Evolutionary conservation across 2,113 vertebrate species (phyloP).

Genomic region (Phasianus colchicus): DNA sequence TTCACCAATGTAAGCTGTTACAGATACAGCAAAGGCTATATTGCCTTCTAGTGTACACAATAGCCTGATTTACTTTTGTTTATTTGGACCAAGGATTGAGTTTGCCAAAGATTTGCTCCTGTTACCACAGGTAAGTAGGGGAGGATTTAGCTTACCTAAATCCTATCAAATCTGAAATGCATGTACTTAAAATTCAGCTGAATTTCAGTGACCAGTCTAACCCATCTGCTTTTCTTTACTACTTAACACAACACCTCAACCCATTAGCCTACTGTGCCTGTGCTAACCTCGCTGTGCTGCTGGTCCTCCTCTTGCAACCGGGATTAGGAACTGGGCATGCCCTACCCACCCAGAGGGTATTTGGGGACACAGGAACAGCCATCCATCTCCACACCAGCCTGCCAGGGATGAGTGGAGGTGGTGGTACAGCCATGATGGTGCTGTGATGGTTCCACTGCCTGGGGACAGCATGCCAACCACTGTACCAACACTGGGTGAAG

Average conservation of each 20-base stretch:
- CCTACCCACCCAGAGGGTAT: neutral
- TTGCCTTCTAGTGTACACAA: neutral
- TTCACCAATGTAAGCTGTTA: neutral
- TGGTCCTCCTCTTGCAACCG: neutral
- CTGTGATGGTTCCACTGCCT: fast-evolving
- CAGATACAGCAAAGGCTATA: neutral
- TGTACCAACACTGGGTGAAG: neutral
- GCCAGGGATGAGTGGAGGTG: neutral
- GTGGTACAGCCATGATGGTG: fast-evolving
- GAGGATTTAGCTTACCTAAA: neutral
- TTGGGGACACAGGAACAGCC: neutral
- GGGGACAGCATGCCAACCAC: neutral
- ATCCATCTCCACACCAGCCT: neutral
- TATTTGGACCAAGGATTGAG: neutral
- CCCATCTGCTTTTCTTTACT: neutral
- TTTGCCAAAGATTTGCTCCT: neutral
- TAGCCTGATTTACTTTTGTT: neutral
- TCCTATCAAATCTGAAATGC: neutral
- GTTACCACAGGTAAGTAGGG: neutral
- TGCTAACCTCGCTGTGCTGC: neutral
- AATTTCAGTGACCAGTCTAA: neutral
- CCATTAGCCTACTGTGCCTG: fast-evolving
- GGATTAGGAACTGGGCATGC: fast-evolving
- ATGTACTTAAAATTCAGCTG: neutral
- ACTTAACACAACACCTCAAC: neutral